Base-by-base conservation (phyloP, 2,113 vertebrate genomes). In the Dipodomys ordii region DNA sequence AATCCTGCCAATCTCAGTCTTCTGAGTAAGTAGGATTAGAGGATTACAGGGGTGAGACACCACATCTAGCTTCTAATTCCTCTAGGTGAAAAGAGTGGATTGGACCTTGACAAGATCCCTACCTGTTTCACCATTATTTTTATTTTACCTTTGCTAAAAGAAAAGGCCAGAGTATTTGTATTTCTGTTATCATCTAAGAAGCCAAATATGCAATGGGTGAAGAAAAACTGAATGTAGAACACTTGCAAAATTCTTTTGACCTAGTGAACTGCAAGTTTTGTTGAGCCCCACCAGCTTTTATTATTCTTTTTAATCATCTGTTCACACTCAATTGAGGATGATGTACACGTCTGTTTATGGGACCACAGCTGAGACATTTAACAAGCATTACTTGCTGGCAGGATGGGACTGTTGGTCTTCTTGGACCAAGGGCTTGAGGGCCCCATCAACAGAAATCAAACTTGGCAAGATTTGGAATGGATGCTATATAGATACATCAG, bases 291-390 rank as follows among this genome's bases (percentile, higher is more conserved):
- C 35, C 49, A 94, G 68, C 19, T 83, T 78, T 87, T 84, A 64
- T 69, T 35, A 32, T 53, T 72, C 57, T 71, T 87, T 87, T 22
- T 78, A 83, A 88, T 83, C 25, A 90, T 91, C 28, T 94, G 3
- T 91, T 95, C 32, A 92, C 30, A 49, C 30, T 96, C 64, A 87
- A 28, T 79, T 83, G 65, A 95, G 46, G 67, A 84, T 97, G 93
- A 96, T 97, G 95, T 98, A 96, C 96, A 97, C 35, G 92, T 97
- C 97, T 98, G 97, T 97, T 98, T 98, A 97, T 96, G 96, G 86
- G 88, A 97, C 90, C 92, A 96, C 82, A 97, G 97, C 97, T 97
- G 97, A 98, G 95, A 98, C 97, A 97, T 92, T 96, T 92, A 97
- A 94, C 97, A 97, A 85, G 93, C 87, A 97, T 96, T 96, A 93